A percentile compares a stretch with the other conserved stretches of the same genome.
phyloP scores from a whole-genome alignment of 2,888 invertebrate genomes.

The Nephrotoma appendiculata region DNA sequence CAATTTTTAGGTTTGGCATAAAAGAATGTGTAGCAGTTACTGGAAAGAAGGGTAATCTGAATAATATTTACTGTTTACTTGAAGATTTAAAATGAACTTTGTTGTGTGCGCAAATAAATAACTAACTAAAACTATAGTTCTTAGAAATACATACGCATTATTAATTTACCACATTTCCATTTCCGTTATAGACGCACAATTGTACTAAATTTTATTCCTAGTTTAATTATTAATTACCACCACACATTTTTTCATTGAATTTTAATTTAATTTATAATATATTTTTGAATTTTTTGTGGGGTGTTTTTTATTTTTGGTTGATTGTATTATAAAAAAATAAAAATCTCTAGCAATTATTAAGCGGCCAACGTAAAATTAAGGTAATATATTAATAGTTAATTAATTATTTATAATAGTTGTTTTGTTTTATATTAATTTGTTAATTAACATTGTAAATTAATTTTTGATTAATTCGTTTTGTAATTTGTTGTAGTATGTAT shows the following conservation, averaged over 20 bases:
- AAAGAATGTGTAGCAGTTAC: too few relatives aligned
- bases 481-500: background rate
- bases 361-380: constrained; percentile 12
- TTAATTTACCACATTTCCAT: background rate
- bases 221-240: too few relatives aligned
- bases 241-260: background rate
- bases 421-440: too few relatives aligned
- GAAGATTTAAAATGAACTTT: too few relatives aligned
- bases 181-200: background rate
- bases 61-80: too few relatives aligned
- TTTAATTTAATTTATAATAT: background rate
- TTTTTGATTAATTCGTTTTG: background rate
- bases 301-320: background rate
- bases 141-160: too few relatives aligned
- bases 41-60: too few relatives aligned
- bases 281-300: constrained; percentile 1
- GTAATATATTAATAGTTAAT: constrained; percentile 5
- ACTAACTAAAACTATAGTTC: too few relatives aligned
- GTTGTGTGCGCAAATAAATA: too few relatives aligned
- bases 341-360: constrained; percentile 11
- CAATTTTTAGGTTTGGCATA: too few relatives aligned
- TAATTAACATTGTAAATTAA: too few relatives aligned
- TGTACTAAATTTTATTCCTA: background rate
- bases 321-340: background rate
- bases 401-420: background rate